Evolutionary conservation across 1,140 invertebrate species (phyloP).

Genomic region (Pinna nobilis): DNA sequence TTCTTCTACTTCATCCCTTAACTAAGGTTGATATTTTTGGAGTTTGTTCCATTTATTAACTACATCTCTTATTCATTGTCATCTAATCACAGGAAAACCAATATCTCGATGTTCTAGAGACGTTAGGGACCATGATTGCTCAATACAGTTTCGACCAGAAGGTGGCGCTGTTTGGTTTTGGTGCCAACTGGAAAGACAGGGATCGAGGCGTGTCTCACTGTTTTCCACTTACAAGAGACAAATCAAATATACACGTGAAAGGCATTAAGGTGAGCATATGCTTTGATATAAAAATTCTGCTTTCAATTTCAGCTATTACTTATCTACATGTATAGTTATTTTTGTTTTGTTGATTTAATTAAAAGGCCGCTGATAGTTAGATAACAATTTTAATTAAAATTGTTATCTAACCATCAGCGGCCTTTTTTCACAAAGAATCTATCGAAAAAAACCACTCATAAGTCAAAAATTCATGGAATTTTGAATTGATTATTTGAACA

Average conservation of each 20-base stretch:
- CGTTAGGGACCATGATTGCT: constrained; percentile 49
- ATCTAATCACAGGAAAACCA: constrained; percentile 45
- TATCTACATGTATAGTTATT: not conserved
- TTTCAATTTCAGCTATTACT: not conserved
- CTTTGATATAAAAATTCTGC: no score
- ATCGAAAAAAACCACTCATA: not conserved
- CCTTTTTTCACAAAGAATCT: not conserved
- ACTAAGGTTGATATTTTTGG: not conserved
- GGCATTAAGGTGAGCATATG: constrained; percentile 47
- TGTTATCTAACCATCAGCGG: no score
- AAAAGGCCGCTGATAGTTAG: no score
- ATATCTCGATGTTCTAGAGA: constrained; percentile 56
- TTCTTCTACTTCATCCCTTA: not conserved
- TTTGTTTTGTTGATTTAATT: not conserved
- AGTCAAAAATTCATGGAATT: no score
- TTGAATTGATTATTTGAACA: no score
- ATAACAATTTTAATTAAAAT: no score
- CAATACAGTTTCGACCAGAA: constrained; percentile 51
- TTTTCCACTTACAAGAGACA: constrained; percentile 49
- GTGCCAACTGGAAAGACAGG: constrained; percentile 47
- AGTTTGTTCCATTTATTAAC: not conserved
- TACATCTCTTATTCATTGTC: not conserved
- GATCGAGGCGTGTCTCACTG: constrained; percentile 47
- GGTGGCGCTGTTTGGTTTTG: constrained; percentile 53
- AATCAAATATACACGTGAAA: constrained; percentile 35